Base-by-base conservation (phyloP, 2,113 vertebrate genomes). In the Leucosticte australis region DNA sequence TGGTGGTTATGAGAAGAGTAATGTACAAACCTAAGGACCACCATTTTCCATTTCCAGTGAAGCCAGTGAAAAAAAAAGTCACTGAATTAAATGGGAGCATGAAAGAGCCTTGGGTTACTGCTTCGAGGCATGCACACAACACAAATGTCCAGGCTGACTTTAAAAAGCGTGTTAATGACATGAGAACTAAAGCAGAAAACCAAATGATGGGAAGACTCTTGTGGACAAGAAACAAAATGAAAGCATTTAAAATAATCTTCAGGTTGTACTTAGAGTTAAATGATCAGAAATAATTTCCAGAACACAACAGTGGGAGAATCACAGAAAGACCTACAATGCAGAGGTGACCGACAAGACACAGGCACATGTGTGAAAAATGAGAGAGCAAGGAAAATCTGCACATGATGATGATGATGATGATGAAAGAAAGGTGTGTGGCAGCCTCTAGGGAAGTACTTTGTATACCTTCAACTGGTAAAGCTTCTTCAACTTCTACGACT, bases 391-490 rank as follows among this genome's bases (percentile, higher is more conserved):
- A 77, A 68, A 60, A 71, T 42, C 12, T 62, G 55, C 31, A 57
- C 7, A 41, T 44, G 73, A 86, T 76, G 71, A 47, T 71, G 47
- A 46, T 49, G 70, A 86, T 86, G 71, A 44, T 69, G 47, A 68
- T 41, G 85, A 56, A 92, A 78, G 49, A 57, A 90, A 69, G 30
- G 26, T 56, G 52, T 77, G 78, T 16, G 16, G 26, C 44, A 93
- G 89, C 60, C 68, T 84, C 50, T 67, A 70, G 35, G 33, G 82
- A 77, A 60, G 47, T 52, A 70, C 39, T 56, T 69, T 55, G 50
- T 95, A 94, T 98, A 98, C 98, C 98, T 98, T 93, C 60, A 71
- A 79, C 65, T 74, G 96, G 94, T 79, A 97, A 78, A 73, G 71
- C 28, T 95, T 94, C 97, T 96, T 98, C 95, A 80, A 92, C 85